phyloP scores from a whole-genome alignment of 2,888 invertebrate species.

The Sesia bembeciformis region DNA sequence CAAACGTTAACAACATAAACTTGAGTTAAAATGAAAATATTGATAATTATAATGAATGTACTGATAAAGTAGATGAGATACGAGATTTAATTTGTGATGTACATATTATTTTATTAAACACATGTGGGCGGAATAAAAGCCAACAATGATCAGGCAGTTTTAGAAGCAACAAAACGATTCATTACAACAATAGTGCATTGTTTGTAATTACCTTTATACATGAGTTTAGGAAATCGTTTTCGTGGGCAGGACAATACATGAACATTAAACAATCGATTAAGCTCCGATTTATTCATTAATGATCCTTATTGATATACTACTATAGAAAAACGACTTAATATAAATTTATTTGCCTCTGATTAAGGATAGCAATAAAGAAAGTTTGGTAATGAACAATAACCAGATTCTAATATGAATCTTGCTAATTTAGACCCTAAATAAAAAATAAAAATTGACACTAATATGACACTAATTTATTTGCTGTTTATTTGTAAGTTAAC shows the following conservation, averaged over 20 bases:
- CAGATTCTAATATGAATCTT: neutral
- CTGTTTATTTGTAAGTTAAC: too few species aligned
- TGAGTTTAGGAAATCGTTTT: constrained; percentile 24
- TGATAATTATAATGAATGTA: neutral
- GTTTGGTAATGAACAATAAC: neutral
- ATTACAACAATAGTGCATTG: constrained; percentile 62
- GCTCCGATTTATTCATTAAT: neutral
- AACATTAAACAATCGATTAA: constrained; percentile 7
- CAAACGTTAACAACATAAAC: neutral
- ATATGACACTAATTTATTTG: too few species aligned
- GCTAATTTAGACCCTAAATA: too few species aligned
- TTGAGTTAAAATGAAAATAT: too few species aligned
- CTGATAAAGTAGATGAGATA: neutral
- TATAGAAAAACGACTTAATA: neutral
- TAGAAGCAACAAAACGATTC: constrained; percentile 53
- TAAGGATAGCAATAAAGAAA: too few species aligned
- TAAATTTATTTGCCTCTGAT: neutral
- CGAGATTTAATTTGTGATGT: constrained; percentile 5
- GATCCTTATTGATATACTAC: neutral
- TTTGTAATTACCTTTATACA: constrained; percentile 47
- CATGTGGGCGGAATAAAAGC: constrained; percentile 57
- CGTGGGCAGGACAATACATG: constrained; percentile 33
- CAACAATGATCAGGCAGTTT: constrained; percentile 50
- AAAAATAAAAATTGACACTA: too few species aligned
- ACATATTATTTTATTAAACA: constrained; percentile 25